Evolutionary conservation across 2,888 invertebrate genomes (phyloP), one percentile per base, ranked within the genome.

Genomic region (Automeris io): DNA sequence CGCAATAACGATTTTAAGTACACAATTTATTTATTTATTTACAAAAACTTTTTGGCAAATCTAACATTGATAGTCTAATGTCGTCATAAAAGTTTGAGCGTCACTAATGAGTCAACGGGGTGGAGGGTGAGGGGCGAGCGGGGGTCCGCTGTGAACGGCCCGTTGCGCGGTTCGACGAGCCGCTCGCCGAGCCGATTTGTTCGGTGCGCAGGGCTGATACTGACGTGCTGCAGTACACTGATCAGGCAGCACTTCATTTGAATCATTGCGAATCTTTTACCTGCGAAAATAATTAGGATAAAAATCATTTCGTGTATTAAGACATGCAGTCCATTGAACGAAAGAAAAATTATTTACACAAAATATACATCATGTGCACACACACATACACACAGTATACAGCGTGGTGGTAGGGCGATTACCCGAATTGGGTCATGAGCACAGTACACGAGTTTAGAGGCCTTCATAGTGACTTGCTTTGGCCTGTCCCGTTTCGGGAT

Each of bases 211-310:
- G 72, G 65, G 0, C 48, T 42, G 9, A 82, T 54, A 2, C 65
- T 58, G 8, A 75, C 58, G 16, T 54, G 65, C 18, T 62, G 72
- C 18, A 86, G 47, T 9, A 83, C 41, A 23, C 70, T 60, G 9
- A 74, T 57, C 1, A 86, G 61, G 41, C 82, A 83, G 35, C 76
- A 75, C 49, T 86, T 86, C 85, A 85, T 85, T 49, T 86, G 85
- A 42, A 83, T 78, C 53, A 75, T 54, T 0, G 85, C 85, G 61
- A 86, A 86, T 19, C 85, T 67, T 53, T 83, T 85, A 22, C 85
- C 85, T 85, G 69, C 33, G 36, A 24, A 38, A 40, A 8, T 23
- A 29, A 6, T 35, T 18, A 21, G 7, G 2, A 9, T 6, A 24
- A 8, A 5, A 13, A 16, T 18, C 11, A 33, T 24, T n/a, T n/a